Conservation (phyloP, 23 tunicate genomes). For the Clavelina lepadiformis region DNA sequence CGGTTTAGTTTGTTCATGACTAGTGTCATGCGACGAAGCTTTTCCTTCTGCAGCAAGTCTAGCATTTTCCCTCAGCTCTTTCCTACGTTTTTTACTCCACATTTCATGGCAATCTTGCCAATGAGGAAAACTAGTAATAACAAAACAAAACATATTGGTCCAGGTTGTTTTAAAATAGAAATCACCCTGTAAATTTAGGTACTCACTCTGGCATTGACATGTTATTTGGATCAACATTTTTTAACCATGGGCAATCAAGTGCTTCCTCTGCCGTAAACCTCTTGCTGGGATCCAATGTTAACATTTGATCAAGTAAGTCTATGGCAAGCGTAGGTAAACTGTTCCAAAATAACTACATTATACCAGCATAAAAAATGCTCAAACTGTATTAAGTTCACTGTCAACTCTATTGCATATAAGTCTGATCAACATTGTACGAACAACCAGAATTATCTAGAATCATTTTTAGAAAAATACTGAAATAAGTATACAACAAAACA, state of each 20-base stretch:
- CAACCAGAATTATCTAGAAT: too few relatives aligned
- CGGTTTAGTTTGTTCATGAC: neutral
- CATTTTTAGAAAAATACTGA: too few relatives aligned
- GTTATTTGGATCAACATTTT: slow-evolving; percentile 59
- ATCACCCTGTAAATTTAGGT: too few relatives aligned
- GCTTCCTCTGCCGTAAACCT: slow-evolving; percentile 76
- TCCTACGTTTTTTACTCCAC: slow-evolving; percentile 87
- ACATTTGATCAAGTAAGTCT: slow-evolving; percentile 89
- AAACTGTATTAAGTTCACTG: too few relatives aligned
- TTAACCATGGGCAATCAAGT: slow-evolving; percentile 83
- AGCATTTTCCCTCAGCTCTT: slow-evolving; percentile 41
- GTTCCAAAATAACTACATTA: neutral
- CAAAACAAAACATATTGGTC: too few relatives aligned
- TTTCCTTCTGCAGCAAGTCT: slow-evolving; percentile 42
- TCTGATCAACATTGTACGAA: too few relatives aligned
- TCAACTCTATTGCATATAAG: too few relatives aligned
- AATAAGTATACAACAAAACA: slow-evolving; percentile 20
- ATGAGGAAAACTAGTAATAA: slow-evolving; percentile 56
- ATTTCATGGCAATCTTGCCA: slow-evolving; percentile 99
- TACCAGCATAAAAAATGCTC: too few relatives aligned
- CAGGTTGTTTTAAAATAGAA: too few relatives aligned
- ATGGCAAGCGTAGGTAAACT: slow-evolving; percentile 87
- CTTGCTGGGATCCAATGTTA: slow-evolving; percentile 63
- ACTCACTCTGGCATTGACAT: slow-evolving; percentile 94
- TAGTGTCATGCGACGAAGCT: slow-evolving; percentile 14